Base-by-base conservation (phyloP, 2,113 vertebrate genomes). In the Sigmodon hispidus region DNA sequence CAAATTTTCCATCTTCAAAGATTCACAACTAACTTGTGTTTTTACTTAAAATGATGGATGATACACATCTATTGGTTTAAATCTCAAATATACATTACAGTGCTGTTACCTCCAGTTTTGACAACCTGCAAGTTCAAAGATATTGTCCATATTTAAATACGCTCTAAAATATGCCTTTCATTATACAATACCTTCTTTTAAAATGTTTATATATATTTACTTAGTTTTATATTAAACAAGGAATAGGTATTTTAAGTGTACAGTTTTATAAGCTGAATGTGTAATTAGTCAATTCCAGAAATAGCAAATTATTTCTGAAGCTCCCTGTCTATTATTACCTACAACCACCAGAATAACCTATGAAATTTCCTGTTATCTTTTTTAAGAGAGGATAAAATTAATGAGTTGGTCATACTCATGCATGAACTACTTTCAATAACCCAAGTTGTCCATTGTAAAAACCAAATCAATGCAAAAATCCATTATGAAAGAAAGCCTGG, bases 111-210 rank as follows among this genome's bases (percentile, higher is more conserved):
- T 96, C 57, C 73, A 16, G 26, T 81, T 59, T 50, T 34, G 3
- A 89, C 12, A 73, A 19, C 0, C 1, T 76, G 45, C 76, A 59
- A 2, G 0, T 50, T 40, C 15, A 0, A 0, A 0, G 0, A 0
- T 16, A 61, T 57, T 72, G 31, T 0, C 59, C 34, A n/a, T 10
- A 63, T 50, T 50, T 52, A 90, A 59, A 87, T 72, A 65, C 83
- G 59, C 55, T 92, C 90, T 81, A 17, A n/a, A 1, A 57, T n/a
- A 40, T 45, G 80, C 7, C 15, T 48, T 87, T 0, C 55, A 16
- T 11, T 65, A 45, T 7, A 8, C 59, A 22, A 1, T 1, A 72
- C 36, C 43, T 73, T 91, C 81, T 45, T 84, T 79, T n/a, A 8
- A 83, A 81, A 50, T 45, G 67, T 75, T 24, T 48, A 24, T 45